Percentiles rank a stretch among this genome's conserved stretches.
Evolutionary conservation across 2,113 vertebrate genomes (phyloP).

Genomic region (Ellobius talpinus): DNA sequence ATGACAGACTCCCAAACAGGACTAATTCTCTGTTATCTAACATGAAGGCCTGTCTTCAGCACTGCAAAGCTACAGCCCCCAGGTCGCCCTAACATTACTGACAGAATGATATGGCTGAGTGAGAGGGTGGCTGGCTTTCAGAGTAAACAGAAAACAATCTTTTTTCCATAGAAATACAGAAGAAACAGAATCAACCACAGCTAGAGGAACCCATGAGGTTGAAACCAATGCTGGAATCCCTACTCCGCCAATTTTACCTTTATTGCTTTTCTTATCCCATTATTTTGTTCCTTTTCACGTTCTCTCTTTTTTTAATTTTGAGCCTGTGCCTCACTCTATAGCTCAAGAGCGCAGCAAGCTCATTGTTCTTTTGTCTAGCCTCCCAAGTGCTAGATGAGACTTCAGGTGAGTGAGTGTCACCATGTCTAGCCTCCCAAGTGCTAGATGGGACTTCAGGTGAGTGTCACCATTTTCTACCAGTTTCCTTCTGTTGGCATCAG

Average conservation of each 20-base stretch:
- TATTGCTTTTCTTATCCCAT: not conserved
- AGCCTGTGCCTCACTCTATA: not conserved
- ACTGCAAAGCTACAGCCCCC: not conserved
- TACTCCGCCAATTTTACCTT: not conserved
- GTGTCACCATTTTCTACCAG: no score
- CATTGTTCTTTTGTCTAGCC: not conserved
- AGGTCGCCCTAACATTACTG: not conserved
- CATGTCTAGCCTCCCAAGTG: not conserved
- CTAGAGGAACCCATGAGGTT: no score
- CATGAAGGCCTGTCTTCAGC: not conserved
- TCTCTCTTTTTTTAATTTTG: not conserved
- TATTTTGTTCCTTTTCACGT: not conserved
- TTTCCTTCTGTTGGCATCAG: not conserved
- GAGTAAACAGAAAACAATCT: not conserved
- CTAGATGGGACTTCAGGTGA: not conserved
- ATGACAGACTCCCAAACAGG: not conserved
- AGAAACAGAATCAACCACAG: not conserved
- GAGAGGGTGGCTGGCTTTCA: not conserved
- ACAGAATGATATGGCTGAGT: not conserved
- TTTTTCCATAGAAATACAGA: not conserved
- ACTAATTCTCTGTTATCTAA: not conserved
- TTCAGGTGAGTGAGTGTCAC: not conserved
- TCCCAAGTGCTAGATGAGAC: not conserved
- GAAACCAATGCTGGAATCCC: not conserved
- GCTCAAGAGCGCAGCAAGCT: not conserved